Percentiles rank a stretch among this genome's conserved stretches.
Conservation (phyloP, 2,113 vertebrate species). For the Saguinus imperator region DNA sequence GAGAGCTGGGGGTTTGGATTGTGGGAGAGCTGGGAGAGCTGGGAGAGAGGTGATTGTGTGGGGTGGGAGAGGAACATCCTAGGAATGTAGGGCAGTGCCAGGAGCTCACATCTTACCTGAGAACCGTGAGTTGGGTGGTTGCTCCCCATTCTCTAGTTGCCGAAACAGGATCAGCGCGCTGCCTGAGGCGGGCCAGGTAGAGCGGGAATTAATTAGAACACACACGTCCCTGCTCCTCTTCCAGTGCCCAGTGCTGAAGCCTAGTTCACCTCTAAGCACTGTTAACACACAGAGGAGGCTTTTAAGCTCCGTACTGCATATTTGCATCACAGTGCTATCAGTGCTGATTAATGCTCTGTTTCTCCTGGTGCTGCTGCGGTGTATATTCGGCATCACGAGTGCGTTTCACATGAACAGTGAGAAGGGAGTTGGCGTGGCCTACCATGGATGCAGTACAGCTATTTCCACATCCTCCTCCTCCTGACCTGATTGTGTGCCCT, state of each 20-base stretch:
- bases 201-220: neutral
- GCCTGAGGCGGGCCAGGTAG: neutral
- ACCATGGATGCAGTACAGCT: neutral
- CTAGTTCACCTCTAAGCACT: neutral
- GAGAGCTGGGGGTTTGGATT: neutral
- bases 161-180: rapidly evolving
- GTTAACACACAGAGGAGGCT: neutral
- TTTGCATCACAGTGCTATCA: neutral
- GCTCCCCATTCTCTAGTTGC: rapidly evolving
- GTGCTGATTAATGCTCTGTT: neutral
- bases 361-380: neutral
- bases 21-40: neutral
- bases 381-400: neutral
- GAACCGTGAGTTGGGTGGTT: neutral
- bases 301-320: neutral
- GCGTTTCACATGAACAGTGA: neutral
- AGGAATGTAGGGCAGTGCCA: neutral
- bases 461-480: neutral
- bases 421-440: neutral
- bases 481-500: constrained; percentile 70
- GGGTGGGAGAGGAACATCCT: rapidly evolving
- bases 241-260: neutral
- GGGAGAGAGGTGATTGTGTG: neutral
- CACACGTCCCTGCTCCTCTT: neutral
- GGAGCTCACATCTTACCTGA: rapidly evolving